These are phyloP conservation scores for Drosophila subpulchrella DNA, from an alignment of 1,140 invertebrate genomes.

Conservation along the genomic window DNA sequence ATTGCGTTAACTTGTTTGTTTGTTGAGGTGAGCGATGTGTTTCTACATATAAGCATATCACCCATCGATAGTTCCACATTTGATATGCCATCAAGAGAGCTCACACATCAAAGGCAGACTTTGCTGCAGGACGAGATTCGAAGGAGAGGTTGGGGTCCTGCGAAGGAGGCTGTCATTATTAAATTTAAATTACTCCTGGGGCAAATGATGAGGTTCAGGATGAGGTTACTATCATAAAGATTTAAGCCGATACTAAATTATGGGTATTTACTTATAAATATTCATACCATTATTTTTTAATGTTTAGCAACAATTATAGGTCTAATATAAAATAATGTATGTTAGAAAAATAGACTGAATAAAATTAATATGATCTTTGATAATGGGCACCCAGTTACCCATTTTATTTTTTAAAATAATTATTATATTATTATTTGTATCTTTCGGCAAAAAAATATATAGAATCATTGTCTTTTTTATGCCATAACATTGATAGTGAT, in stretches of 20 bases:
- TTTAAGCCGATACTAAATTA: not conserved
- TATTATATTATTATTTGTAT: not conserved
- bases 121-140: not conserved
- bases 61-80: constrained; percentile 78
- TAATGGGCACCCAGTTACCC: too few species aligned
- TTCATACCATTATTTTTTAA: too few species aligned
- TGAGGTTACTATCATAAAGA: not conserved
- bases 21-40: constrained; percentile 35
- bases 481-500: constrained; percentile 3
- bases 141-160: not conserved
- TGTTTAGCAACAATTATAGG: too few species aligned
- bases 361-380: too few species aligned
- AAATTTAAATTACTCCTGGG: constrained; percentile 56
- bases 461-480: not conserved
- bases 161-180: constrained; percentile 22
- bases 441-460: not conserved
- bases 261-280: too few species aligned
- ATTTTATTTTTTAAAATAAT: not conserved
- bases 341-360: too few species aligned
- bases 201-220: not conserved
- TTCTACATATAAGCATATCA: constrained; percentile 48
- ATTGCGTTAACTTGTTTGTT: constrained; percentile 66
- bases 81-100: constrained; percentile 59
- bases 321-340: too few species aligned
- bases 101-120: constrained; percentile 66